phyloP scores from a whole-genome alignment of 1,140 invertebrate species.

The Cataglyphis hispanica region DNA sequence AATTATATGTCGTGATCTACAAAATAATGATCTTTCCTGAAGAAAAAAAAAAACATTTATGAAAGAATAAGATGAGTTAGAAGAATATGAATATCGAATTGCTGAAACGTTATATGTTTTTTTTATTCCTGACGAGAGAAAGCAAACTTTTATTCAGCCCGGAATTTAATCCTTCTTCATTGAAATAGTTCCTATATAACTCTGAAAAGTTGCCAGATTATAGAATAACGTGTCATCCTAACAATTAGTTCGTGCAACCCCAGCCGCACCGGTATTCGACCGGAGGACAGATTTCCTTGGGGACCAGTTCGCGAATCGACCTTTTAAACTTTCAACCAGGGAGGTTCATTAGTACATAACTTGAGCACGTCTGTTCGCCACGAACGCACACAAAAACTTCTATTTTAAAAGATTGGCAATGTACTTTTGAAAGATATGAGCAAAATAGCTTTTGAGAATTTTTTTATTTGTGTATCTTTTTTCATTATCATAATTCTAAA shows the following conservation, averaged over 20 bases:
- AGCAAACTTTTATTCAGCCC: constrained; percentile 15
- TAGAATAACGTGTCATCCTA: constrained; percentile 37
- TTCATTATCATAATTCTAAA: constrained; percentile 46
- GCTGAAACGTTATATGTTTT: not conserved
- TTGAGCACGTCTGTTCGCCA: constrained; percentile 68
- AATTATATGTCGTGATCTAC: too few species aligned
- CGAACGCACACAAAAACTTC: constrained; percentile 63
- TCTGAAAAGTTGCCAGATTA: constrained; percentile 38
- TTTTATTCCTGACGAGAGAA: not conserved
- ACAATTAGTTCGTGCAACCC: constrained; percentile 62
- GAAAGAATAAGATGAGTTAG: not conserved
- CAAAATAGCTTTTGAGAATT: constrained; percentile 47
- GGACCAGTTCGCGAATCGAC: constrained; percentile 75
- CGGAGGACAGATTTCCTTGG: constrained; percentile 77
- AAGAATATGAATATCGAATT: constrained; percentile 3
- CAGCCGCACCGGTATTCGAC: constrained; percentile 39
- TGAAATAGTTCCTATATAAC: constrained; percentile 51
- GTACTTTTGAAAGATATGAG: constrained; percentile 66
- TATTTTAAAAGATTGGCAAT: constrained; percentile 47
- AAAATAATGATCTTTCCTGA: not conserved
- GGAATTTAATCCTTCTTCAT: not conserved
- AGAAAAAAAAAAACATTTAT: not conserved
- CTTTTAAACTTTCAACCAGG: constrained; percentile 76
- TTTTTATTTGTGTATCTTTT: constrained; percentile 53
- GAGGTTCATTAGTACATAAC: constrained; percentile 77